Evolutionary conservation across 2,888 invertebrate species (phyloP).

Genomic region (Cyclophora albipunctata): DNA sequence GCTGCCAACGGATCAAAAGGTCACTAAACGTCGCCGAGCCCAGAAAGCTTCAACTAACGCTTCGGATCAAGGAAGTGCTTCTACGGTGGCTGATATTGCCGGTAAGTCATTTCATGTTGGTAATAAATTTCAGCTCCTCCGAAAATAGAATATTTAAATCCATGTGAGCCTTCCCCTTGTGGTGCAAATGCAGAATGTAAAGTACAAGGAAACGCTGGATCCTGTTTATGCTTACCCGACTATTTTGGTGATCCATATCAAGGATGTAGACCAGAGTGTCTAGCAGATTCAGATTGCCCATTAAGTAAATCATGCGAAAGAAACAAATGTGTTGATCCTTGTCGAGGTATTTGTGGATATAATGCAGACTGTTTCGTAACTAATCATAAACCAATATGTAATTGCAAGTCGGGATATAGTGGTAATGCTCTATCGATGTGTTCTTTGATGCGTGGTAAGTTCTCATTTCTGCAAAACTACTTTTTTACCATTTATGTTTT

Average conservation of each 20-base stretch:
- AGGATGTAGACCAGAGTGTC: slow-evolving; percentile 81
- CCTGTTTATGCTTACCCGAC: slow-evolving; percentile 81
- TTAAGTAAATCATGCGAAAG: slow-evolving; percentile 77
- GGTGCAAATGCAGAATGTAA: slow-evolving; percentile 83
- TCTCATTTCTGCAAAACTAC: neutral
- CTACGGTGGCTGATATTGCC: slow-evolving; percentile 54
- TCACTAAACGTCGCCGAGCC: slow-evolving; percentile 68
- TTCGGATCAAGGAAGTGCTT: slow-evolving; percentile 71
- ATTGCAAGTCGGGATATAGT: slow-evolving; percentile 75
- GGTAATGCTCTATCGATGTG: slow-evolving; percentile 80
- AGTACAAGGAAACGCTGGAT: slow-evolving; percentile 82
- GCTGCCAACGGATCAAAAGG: slow-evolving; percentile 57
- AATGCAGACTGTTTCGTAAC: slow-evolving; percentile 80
- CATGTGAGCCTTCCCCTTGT: slow-evolving; percentile 80
- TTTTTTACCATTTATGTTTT: too few species aligned
- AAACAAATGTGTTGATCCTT: slow-evolving; percentile 81
- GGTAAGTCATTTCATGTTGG: slow-evolving; percentile 60
- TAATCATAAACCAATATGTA: slow-evolving; percentile 80
- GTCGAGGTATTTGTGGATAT: slow-evolving; percentile 80
- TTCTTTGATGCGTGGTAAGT: slow-evolving; percentile 50
- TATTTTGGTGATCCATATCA: slow-evolving; percentile 86
- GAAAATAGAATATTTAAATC: slow-evolving; percentile 65
- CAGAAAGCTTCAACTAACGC: slow-evolving; percentile 74
- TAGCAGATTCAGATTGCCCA: slow-evolving; percentile 79
- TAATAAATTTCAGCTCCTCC: slow-evolving; percentile 63